These are phyloP conservation scores for Cephus runcator DNA, from an alignment of 2,888 invertebrate species.

Conservation along the genomic window DNA sequence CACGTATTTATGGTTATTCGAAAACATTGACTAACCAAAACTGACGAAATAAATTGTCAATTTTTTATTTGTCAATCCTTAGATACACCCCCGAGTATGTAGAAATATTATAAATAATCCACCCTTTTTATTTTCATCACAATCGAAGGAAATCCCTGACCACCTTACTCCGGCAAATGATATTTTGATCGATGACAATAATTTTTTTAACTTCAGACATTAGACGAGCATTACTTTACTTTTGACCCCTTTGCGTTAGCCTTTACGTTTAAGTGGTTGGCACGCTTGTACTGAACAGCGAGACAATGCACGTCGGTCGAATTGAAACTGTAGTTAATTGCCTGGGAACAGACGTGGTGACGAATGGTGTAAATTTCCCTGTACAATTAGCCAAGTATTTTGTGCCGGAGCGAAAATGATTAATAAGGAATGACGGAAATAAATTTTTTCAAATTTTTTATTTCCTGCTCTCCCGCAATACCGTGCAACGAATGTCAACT, in stretches of 20 bases:
- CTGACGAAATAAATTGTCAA: neutral
- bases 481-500: neutral
- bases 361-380: neutral
- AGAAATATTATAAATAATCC: neutral
- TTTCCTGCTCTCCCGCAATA: neutral
- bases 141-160: too few species aligned
- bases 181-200: neutral
- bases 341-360: neutral
- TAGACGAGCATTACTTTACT: neutral
- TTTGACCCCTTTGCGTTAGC: neutral
- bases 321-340: neutral
- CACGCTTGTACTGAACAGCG: neutral
- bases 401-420: neutral
- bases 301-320: neutral
- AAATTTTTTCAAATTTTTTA: neutral
- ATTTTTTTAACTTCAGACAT: neutral
- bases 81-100: neutral
- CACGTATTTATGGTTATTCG: neutral
- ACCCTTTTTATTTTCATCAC: neutral
- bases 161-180: neutral
- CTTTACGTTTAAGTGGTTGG: neutral
- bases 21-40: neutral
- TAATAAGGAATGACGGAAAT: neutral
- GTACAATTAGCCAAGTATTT: neutral
- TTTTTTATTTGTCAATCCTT: neutral